Conservation (phyloP, 35 echinoderm and acorn worm genomes). For the Patiria miniata region DNA sequence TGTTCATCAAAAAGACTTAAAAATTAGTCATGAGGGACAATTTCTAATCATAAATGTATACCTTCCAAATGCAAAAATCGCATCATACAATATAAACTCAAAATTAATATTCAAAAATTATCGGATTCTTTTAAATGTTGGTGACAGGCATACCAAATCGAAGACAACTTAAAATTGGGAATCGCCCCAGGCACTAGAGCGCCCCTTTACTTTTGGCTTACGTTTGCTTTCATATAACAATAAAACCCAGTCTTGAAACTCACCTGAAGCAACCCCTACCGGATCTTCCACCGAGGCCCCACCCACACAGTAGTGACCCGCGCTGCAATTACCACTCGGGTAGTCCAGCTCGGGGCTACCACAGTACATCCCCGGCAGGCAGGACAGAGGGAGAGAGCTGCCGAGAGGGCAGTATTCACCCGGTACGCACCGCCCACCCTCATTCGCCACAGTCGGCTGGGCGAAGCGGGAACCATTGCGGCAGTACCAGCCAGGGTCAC, state of each 20-base stretch:
- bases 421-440: conserved; percentile 76
- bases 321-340: conserved; percentile 79
- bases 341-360: conserved; percentile 63
- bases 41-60: too few species aligned
- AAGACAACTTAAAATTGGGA: too few species aligned
- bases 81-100: too few species aligned
- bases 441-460: conserved; percentile 49
- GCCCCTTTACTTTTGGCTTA: too few species aligned
- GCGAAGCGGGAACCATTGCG: conserved; percentile 87
- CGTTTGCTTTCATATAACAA: too few species aligned
- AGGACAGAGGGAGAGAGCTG: conserved; percentile 58
- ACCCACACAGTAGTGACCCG: conserved; percentile 75
- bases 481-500: conserved; percentile 96
- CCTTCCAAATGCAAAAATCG: too few species aligned
- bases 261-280: conserved; percentile 68
- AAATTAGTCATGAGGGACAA: too few species aligned
- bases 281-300: conserved; percentile 64
- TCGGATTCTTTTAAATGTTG: too few species aligned
- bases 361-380: conserved; percentile 87
- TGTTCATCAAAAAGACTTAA: too few species aligned
- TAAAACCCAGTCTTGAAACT: not conserved
- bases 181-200: too few species aligned
- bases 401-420: conserved; percentile 88
- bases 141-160: too few species aligned
- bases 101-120: too few species aligned